phyloP scores from a whole-genome alignment of 1,140 invertebrate genomes.

The Penaeus chinensis region DNA sequence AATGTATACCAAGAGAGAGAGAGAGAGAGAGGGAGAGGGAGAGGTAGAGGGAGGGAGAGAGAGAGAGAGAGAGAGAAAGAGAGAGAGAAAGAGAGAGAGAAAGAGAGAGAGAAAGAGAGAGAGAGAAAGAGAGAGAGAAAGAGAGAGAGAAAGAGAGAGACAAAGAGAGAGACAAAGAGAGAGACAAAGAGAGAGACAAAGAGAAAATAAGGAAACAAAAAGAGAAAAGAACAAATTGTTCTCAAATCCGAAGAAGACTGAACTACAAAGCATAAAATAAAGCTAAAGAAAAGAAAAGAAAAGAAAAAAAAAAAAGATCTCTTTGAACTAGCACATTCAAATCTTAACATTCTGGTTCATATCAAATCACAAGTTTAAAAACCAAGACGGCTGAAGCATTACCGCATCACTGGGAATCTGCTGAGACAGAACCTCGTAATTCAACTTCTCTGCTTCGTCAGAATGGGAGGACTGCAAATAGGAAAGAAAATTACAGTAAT shows the following conservation, averaged over 20 bases:
- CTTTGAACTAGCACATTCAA: too few species aligned
- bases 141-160: too few species aligned
- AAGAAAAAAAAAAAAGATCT: neutral
- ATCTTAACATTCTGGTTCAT: neutral
- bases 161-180: too few species aligned
- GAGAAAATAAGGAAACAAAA: too few species aligned
- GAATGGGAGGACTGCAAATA: constrained; percentile 43
- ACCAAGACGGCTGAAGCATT: neutral
- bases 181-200: too few species aligned
- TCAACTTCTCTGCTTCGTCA: constrained; percentile 50
- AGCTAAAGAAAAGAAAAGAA: neutral
- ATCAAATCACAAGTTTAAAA: neutral
- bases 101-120: too few species aligned
- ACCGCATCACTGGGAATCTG: constrained; percentile 39
- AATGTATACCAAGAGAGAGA: neutral
- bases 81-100: too few species aligned
- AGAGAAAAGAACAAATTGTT: neutral
- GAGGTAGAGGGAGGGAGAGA: too few species aligned
- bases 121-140: too few species aligned
- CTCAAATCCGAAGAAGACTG: neutral
- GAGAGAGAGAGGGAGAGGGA: too few species aligned
- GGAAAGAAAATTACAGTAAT: neutral
- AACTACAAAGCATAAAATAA: neutral
- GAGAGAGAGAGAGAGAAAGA: too few species aligned
- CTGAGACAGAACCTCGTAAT: constrained; percentile 47